Evolutionary conservation across 2,888 invertebrate genomes (phyloP), one percentile per base, ranked within the genome.

Genomic region (Pandemis cinnamomeana): DNA sequence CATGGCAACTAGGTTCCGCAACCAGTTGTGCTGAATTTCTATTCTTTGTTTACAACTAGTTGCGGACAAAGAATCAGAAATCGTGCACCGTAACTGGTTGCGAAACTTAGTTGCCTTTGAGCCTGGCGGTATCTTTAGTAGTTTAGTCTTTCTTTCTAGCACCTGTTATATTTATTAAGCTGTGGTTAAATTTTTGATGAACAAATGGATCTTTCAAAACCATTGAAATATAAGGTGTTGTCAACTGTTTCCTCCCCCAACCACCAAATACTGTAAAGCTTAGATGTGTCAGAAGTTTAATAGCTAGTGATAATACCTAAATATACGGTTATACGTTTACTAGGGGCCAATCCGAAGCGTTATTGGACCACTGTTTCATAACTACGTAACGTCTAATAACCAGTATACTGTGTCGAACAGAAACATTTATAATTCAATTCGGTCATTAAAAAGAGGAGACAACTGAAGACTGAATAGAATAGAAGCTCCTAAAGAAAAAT

Each of bases 331-430:
- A 58, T 27, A 55, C 20, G 15, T 8, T 55, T 0, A 20, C 61
- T 72, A 69, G 64, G 60, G 69, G 48, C 44, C 48, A 64, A 69
- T 64, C 48, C 68, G 58, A 63, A 67, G 72, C 68, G 10, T 41
- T 15, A 44, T 61, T 70, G 70, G 74, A 74, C 67, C 67, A 15
- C 73, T 67, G 73, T 67, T 74, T 70, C 73, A 61, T 55, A 10
- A 48, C 71, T 58, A 68, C 44, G n/a, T 53, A 64, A 67, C 20
- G 58, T 44, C 42, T 58, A 44, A 5, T 15, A 42, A 44, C 36
- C 41, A 6, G 8, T 5, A 8, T 36, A 41, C 53, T 41, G 42
- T 53, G 67, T 6, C 66, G 27, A 41, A 15, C 15, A 15, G 66
- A 36, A 51, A 51, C 51, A 53, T 51, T 51, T 51, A 11, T 7